phyloP scores from a whole-genome alignment of 2,113 vertebrate genomes.

The Halichoerus grypus region DNA sequence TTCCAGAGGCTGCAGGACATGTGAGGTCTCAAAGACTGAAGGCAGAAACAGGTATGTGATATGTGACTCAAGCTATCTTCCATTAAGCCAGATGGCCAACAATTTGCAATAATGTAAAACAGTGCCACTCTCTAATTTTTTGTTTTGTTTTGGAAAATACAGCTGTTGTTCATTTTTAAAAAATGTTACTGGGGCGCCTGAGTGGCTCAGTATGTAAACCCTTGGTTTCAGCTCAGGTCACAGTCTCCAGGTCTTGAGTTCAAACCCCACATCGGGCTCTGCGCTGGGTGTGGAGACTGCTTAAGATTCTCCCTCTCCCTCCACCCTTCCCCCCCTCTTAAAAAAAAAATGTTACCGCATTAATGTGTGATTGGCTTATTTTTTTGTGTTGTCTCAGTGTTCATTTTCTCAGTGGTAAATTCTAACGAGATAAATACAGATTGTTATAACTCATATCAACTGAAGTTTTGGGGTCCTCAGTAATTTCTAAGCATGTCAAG shows the following conservation, averaged over 20 bases:
- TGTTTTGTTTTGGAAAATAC: background rate
- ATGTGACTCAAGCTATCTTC: background rate
- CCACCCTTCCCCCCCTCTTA: background rate
- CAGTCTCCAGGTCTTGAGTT: background rate
- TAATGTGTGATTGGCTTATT: background rate
- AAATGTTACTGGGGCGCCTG: background rate
- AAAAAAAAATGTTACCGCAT: background rate
- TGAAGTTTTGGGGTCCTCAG: background rate
- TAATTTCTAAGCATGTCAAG: background rate
- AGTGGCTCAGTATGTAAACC: background rate
- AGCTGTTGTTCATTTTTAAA: background rate
- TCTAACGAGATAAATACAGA: background rate
- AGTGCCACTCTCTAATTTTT: background rate
- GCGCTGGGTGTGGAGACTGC: background rate
- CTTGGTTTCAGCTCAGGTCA: background rate
- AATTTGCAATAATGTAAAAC: background rate
- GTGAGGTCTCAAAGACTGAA: background rate
- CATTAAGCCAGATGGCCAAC: background rate
- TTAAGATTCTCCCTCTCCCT: background rate
- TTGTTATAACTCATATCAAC: background rate
- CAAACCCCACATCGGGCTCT: background rate
- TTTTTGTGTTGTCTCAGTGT: background rate
- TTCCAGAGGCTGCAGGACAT: background rate
- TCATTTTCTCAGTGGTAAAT: background rate
- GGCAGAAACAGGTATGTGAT: no score